These are phyloP conservation scores for Gymnogyps californianus DNA, from an alignment of 2,113 vertebrate species.

Conservation along the genomic window DNA sequence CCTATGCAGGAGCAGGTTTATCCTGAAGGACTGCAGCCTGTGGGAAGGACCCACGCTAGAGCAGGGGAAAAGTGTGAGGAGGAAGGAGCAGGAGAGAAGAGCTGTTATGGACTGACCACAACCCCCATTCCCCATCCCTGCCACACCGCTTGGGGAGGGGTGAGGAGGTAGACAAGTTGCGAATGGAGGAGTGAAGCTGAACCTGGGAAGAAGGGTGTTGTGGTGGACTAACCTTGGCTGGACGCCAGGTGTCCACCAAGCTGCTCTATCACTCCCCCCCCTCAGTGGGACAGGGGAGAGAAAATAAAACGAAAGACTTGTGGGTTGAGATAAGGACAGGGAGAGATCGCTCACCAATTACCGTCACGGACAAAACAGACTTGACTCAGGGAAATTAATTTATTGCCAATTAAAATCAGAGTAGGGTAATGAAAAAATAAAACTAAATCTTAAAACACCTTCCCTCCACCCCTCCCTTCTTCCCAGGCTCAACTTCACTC, in stretches of 20 bases:
- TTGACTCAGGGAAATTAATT: no score
- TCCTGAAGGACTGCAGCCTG: neutral
- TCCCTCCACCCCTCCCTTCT: no score
- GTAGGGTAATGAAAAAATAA: no score
- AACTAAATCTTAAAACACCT: no score
- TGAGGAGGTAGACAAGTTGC: neutral
- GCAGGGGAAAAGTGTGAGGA: neutral
- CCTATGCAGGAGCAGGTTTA: neutral
- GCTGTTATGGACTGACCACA: neutral
- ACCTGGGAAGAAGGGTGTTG: neutral
- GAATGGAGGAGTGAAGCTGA: neutral
- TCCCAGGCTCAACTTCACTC: no score
- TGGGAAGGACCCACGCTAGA: accelerated
- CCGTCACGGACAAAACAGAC: no score
- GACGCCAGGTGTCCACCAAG: no score
- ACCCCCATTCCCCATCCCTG: neutral
- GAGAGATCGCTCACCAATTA: no score
- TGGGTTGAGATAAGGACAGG: no score
- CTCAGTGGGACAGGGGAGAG: neutral
- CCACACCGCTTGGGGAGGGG: accelerated
- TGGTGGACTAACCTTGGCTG: neutral
- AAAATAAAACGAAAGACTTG: no score
- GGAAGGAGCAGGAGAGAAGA: neutral
- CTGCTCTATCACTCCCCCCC: neutral
- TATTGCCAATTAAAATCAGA: no score